These are phyloP conservation scores for Cataglyphis cursor DNA, from an alignment of 2,888 invertebrate species.

Conservation along the genomic window DNA sequence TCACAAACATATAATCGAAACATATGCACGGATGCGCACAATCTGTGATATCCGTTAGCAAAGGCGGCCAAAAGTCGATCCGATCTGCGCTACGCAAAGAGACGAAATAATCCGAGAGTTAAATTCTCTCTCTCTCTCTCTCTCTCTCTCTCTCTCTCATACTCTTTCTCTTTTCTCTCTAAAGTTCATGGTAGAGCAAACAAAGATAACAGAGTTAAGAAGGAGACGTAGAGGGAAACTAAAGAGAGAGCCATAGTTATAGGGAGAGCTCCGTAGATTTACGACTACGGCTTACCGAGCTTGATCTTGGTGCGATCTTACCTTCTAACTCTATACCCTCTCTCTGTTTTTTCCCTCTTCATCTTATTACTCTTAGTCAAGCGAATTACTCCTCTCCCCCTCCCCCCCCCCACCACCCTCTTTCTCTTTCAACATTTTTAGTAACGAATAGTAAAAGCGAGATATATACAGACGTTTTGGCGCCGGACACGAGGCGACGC, in stretches of 20 bases:
- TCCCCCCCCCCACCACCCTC: background rate
- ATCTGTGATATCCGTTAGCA: background rate
- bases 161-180: background rate
- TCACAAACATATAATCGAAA: background rate
- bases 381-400: background rate
- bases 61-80: slow-evolving; percentile 7
- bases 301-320: slow-evolving; percentile 32
- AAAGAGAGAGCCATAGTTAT: background rate
- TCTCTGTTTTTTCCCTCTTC: slow-evolving; percentile 27
- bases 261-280: slow-evolving; percentile 21
- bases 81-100: background rate
- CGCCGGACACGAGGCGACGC: slow-evolving; percentile 68
- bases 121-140: background rate
- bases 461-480: slow-evolving; percentile 76
- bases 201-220: slow-evolving; percentile 34
- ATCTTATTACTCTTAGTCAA: slow-evolving; percentile 30
- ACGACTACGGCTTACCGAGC: slow-evolving; percentile 23
- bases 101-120: slow-evolving; percentile 11
- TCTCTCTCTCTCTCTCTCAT: background rate
- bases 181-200: slow-evolving; percentile 37
- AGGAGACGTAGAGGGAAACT: background rate
- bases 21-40: background rate
- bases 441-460: slow-evolving; percentile 57
- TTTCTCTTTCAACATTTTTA: slow-evolving; percentile 35
- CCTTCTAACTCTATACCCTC: slow-evolving; percentile 30